Conservation (phyloP, 2,888 invertebrate genomes). For the Lasioglossum zephyrum region DNA sequence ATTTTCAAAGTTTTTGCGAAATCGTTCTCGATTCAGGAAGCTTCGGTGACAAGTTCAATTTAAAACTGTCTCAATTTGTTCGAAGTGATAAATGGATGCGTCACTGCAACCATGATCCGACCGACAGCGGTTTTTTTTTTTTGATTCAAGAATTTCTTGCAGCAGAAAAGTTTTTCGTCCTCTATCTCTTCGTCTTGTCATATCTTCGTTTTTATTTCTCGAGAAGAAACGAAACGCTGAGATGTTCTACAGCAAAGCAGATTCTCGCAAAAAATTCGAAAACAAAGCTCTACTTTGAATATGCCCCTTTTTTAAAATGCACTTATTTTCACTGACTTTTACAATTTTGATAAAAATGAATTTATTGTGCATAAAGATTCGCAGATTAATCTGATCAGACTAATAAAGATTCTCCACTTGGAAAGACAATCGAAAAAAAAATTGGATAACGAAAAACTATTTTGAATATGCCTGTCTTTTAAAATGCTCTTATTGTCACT, state of each 20-base stretch:
- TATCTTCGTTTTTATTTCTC: background rate
- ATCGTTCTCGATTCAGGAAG: background rate
- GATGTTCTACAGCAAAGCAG: background rate
- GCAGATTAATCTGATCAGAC: no score
- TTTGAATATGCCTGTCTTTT: background rate
- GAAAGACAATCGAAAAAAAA: no score
- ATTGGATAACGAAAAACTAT: background rate
- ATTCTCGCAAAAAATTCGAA: background rate
- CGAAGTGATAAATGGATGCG: background rate
- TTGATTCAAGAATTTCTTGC: background rate
- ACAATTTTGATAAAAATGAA: no score
- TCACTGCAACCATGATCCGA: background rate
- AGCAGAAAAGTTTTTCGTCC: background rate
- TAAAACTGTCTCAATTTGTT: slow-evolving; percentile 6
- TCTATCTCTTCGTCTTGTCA: background rate
- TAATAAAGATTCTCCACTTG: no score
- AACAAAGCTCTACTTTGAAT: no score
- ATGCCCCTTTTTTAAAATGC: background rate
- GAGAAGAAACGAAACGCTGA: background rate
- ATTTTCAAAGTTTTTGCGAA: background rate
- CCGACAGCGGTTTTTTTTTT: background rate
- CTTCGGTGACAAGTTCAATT: background rate
- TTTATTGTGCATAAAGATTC: no score
- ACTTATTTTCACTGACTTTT: background rate
- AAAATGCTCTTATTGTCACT: background rate